Evolutionary conservation across 2,797 vertebrate genomes (phyloP), one percentile per base, ranked within the genome.

Genomic region (Odontamblyopus lacepedii): DNA sequence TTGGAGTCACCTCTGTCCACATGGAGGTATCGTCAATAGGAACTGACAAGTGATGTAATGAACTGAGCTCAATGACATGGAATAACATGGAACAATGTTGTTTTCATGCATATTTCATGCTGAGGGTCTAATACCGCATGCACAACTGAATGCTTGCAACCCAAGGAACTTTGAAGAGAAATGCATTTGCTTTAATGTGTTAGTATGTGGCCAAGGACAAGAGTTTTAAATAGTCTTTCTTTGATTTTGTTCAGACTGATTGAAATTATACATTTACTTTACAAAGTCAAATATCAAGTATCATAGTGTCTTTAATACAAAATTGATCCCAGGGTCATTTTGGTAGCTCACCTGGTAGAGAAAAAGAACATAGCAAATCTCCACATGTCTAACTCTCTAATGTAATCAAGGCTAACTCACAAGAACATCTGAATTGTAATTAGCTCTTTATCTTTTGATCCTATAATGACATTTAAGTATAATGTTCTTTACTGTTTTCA

Each of bases 1-100:
- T 87, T 88, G 83, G 83, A 86, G 82, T 92, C 83, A 89, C 88
- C 87, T 91, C 88, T 84, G 76, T 50, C 76, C 80, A 79, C 76
- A 84, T 11, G 55, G 61, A 77, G 15, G 65, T 75, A 74, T 64
- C 83, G 79, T 83, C 77, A 80, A 87, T 81, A 80, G 81, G 78
- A 82, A 63, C 80, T 26, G 53, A 81, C 71, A 71, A 75, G 78
- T 82, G 82, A 89, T 81, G 80, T 79, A 87, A 87, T 78, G 70
- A 77, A 72, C 75, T 71, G 63, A 69, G 63, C 69, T 81, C 80
- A 79, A 19, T 75, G 76, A 87, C 84, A 86, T 61, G 75, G 76
- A 88, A 86, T 82, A 82, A 79, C 85, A 77, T 64, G 48, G 50
- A 67, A 67, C 55, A 67, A 67, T 67, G 53, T 56, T 56, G 76